phyloP scores from a whole-genome alignment of 2,113 vertebrate species.

The Columbina picui region DNA sequence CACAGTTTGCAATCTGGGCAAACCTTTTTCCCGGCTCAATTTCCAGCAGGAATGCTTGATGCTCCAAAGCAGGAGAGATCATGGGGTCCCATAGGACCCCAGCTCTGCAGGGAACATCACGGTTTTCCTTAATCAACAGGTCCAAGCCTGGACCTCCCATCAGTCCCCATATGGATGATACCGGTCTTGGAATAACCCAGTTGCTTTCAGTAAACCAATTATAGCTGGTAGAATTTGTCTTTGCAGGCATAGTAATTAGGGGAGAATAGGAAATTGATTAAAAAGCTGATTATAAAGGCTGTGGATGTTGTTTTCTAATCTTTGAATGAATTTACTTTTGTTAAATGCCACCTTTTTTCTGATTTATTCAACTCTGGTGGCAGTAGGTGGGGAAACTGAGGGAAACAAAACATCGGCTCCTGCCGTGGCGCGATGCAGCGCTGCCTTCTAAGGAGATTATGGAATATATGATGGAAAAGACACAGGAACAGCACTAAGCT shows the following conservation, averaged over 20 bases:
- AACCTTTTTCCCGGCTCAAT: not conserved
- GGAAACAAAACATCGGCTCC: not conserved
- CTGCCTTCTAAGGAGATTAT: constrained; percentile 44
- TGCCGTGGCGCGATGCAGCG: rapidly evolving
- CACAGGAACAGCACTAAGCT: constrained; percentile 55
- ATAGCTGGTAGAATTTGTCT: not conserved
- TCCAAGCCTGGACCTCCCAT: not conserved
- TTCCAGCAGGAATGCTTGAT: not conserved
- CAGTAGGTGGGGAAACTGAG: not conserved
- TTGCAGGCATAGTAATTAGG: not conserved
- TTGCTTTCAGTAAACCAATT: constrained; percentile 5
- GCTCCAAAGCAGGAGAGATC: not conserved
- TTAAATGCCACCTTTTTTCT: not conserved
- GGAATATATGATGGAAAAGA: constrained; percentile 15
- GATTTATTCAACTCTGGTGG: not conserved
- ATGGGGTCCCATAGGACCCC: not conserved
- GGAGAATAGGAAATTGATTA: constrained; percentile 42
- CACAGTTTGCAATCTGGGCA: not conserved
- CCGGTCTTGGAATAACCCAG: not conserved
- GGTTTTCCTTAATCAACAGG: not conserved
- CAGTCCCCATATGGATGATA: not conserved
- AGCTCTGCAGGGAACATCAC: rapidly evolving
- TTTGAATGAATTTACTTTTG: not conserved
- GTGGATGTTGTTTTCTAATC: not conserved
- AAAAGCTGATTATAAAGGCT: constrained; percentile 40